Percentiles rank a stretch among this genome's conserved stretches.
These are phyloP conservation scores for Dione juno DNA, from an alignment of 2,888 invertebrate species.

Conservation along the genomic window DNA sequence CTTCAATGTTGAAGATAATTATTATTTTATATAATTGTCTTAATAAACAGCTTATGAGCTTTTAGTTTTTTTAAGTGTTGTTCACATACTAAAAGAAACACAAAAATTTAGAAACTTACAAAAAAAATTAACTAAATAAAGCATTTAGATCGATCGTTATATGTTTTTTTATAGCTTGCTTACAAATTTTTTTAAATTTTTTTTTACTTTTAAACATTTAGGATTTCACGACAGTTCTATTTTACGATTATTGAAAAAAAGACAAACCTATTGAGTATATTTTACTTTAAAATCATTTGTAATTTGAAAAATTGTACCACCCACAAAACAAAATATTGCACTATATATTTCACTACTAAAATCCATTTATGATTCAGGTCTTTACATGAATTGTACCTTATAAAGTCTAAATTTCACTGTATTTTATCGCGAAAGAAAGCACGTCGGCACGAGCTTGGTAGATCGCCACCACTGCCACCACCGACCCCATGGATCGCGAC, in stretches of 20 bases:
- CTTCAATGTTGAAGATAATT: too few species aligned
- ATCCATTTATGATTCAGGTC: neutral
- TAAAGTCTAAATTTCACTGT: constrained; percentile 1
- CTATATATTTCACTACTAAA: neutral
- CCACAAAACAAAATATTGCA: neutral
- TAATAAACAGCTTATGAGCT: too few species aligned
- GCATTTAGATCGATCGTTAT: too few species aligned
- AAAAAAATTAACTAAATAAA: neutral
- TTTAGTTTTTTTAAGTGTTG: too few species aligned
- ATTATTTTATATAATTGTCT: too few species aligned
- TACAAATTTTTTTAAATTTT: too few species aligned
- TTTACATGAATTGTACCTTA: constrained; percentile 22
- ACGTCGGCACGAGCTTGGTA: constrained; percentile 70
- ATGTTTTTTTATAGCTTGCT: too few species aligned
- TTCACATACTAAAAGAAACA: too few species aligned
- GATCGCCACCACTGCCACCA: constrained; percentile 71
- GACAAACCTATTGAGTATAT: neutral
- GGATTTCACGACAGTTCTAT: too few species aligned
- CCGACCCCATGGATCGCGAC: constrained; percentile 50
- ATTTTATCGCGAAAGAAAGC: constrained; percentile 48
- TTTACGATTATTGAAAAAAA: neutral
- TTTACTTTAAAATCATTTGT: neutral
- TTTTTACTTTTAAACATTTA: too few species aligned
- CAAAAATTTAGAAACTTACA: too few species aligned
- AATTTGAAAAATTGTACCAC: neutral